Evolutionary conservation across 2,113 vertebrate species (phyloP), one percentile per base, ranked within the genome.

Genomic region (Prietella phreatophila): DNA sequence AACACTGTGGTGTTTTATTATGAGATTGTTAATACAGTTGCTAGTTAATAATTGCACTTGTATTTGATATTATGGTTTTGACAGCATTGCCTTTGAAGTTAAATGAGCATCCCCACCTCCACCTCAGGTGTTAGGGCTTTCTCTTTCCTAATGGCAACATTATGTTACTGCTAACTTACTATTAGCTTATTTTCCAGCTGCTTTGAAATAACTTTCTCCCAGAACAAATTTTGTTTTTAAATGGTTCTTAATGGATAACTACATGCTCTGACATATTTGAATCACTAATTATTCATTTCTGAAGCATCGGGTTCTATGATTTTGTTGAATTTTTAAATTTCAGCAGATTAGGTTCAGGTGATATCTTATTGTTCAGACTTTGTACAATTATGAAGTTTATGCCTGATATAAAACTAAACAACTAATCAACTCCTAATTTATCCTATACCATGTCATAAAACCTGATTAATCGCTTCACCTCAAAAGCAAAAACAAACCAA

Each of bases 401-500:
- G 36, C 82, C 56, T 22, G 55, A 82, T 60, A 39, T 39, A 5
- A 60, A 60, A 13, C 19, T 60, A 39, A 79, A 78, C 39, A 61
- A n/a, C 22, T 22, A 33, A 65, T 65, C 42, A 80, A 47, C 53
- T 33, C n/a, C 30, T 20, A 56, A 39, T 75, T 39, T 47, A 50
- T 17, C 25, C 6, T 63, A 69, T 17, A 79, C 10, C 39, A 47
- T 42, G 17, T 17, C 36, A 58, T 56, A 22, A 50, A 78, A 78
- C 7, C 11, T 15, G 14, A 65, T 82, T 22, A 25, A 39, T 11
- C 2, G 1, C 25, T 47, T 42, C 15, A 33, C 17, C 56, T 39
- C 19, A 56, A 71, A 85, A 73, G 14, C 11, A 85, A 82, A 84
- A 84, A 69, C 14, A 69, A 84, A 55, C 4, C n/a, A 55, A 69